These are phyloP conservation scores for Meteorus cinctellus DNA, from an alignment of 2,888 invertebrate species.

Conservation along the genomic window DNA sequence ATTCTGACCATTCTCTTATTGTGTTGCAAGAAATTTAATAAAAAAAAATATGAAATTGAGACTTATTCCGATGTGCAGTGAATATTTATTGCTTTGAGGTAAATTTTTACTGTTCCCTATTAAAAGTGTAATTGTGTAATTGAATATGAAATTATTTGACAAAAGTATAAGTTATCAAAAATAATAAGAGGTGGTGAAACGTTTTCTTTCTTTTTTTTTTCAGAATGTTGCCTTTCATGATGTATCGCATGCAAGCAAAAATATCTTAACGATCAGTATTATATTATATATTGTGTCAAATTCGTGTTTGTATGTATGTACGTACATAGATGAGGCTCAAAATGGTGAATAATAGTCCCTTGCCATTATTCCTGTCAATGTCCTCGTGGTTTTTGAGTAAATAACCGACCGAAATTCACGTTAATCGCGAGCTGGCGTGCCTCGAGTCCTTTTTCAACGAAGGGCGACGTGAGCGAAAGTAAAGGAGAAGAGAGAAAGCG, in stretches of 20 bases:
- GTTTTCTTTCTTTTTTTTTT: conserved; percentile 32
- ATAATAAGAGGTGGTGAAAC: conserved; percentile 39
- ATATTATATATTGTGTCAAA: conserved; percentile 1
- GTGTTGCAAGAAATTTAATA: too few species aligned
- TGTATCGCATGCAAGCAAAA: conserved; percentile 48
- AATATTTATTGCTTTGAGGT: too few species aligned
- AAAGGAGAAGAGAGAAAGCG: conserved; percentile 21
- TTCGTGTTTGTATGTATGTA: neutral
- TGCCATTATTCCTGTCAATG: conserved; percentile 59
- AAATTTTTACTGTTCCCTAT: too few species aligned
- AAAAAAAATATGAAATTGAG: too few species aligned
- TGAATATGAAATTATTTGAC: neutral
- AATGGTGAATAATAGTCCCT: conserved; percentile 21
- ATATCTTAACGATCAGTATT: conserved; percentile 51
- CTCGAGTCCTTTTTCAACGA: conserved; percentile 5
- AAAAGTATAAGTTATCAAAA: neutral
- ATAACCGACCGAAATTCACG: conserved; percentile 53
- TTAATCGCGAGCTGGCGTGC: conserved; percentile 49
- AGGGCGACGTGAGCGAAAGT: neutral
- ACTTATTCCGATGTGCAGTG: too few species aligned
- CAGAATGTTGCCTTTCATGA: neutral
- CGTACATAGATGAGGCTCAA: neutral
- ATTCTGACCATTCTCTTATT: too few species aligned
- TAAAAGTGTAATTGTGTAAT: neutral
- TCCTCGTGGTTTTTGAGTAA: conserved; percentile 55